Base-by-base conservation (phyloP, 2,113 vertebrate species). In the Corythornis cristatus region DNA sequence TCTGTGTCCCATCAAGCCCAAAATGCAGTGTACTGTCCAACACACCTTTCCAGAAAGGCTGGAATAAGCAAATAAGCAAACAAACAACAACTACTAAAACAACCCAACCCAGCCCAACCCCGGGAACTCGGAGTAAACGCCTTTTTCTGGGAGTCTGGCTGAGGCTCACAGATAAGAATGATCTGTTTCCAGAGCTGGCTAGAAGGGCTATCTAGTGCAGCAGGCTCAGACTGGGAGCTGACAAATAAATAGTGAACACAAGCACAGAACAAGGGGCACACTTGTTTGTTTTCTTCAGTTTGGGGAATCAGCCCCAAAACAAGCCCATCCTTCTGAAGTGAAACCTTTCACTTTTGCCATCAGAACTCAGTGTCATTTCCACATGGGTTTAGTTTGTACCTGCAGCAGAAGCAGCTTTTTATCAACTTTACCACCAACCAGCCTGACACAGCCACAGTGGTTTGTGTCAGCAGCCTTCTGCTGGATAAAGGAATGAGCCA, bases 61-160 rank as follows among this genome's bases (percentile, higher is more conserved):
- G 10, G 15, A 83, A 50, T 2, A 45, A 56, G 83, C 23, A 50
- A 50, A 22, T 12, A 91, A 90, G 60, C 8, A 51, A 89, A 40
- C 87, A 89, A 87, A 22, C 48, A 50, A 26, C 23, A 51, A 51
- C 37, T 37, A 26, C 50, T 23, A 19, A 51, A 51, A 51, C 50
- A 91, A 90, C 60, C 88, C 82, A 91, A 90, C 64, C 89, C 83
- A 96, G 86, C 88, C 95, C 92, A 89, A 28, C 89, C 83, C 95
- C 81, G 37, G 20, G 29, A 64, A 71, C 33, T 76, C 4, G 5
- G 43, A 56, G 76, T 72, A 91, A 97, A 93, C 15, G 22, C 65
- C 90, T 90, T 93, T 73, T 95, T 91, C 80, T 82, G 5, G 4
- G 71, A 76, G 89, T 37, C 74, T 94, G 88, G 83, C 88, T 96